These are phyloP conservation scores for Rhodeus uyekii DNA, from an alignment of 2,797 vertebrate genomes.

Conservation along the genomic window DNA sequence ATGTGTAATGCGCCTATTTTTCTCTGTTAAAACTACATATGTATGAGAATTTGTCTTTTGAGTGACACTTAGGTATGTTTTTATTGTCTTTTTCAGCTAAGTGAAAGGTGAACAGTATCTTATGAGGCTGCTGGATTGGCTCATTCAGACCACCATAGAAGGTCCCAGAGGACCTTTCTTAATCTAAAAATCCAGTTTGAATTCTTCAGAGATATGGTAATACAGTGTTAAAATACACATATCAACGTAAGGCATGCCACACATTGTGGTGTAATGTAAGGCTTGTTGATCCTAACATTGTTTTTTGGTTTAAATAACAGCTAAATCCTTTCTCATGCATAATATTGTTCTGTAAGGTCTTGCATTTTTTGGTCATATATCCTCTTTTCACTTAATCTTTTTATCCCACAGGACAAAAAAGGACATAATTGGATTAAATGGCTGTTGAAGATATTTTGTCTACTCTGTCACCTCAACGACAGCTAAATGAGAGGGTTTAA, in stretches of 20 bases:
- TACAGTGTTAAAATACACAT: neutral
- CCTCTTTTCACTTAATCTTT: constrained; percentile 3
- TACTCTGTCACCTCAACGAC: constrained; percentile 1
- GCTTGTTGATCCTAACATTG: constrained; percentile 16
- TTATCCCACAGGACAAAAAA: constrained; percentile 34
- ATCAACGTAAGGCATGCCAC: neutral
- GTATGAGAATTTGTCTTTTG: neutral
- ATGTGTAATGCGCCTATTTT: neutral
- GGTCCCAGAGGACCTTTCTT: constrained; percentile 5
- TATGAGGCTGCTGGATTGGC: constrained; percentile 27
- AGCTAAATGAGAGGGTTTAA: constrained; percentile 10
- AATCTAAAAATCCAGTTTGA: constrained; percentile 11
- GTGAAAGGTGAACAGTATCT: constrained; percentile 31
- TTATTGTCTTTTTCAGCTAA: constrained; percentile 44
- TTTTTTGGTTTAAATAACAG: neutral
- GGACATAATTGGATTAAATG: constrained; percentile 39
- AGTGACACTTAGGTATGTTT: neutral
- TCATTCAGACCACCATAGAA: constrained; percentile 11
- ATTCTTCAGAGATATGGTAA: constrained; percentile 7
- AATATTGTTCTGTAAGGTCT: constrained; percentile 6
- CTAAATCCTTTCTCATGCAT: constrained; percentile 15
- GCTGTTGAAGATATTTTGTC: constrained; percentile 28
- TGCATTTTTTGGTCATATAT: neutral
- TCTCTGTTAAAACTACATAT: neutral
- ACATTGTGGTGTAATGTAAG: constrained; percentile 1